Base-by-base conservation (phyloP, 2,113 vertebrate genomes). In the Anolis carolinensis region DNA sequence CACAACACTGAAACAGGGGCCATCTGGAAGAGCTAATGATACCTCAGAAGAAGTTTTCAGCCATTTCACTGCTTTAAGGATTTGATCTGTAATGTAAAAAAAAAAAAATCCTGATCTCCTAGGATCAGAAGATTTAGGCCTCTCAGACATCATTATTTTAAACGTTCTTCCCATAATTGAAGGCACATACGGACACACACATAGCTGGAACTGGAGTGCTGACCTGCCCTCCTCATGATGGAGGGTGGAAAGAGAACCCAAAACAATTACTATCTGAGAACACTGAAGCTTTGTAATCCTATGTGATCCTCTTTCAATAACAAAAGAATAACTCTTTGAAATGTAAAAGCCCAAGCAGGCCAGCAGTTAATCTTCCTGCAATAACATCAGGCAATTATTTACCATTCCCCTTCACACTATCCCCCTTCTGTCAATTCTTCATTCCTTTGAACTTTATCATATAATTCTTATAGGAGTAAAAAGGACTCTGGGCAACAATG, bases 1-100 rank as follows among this genome's bases (percentile, higher is more conserved):
- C 0, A 2, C 48, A 86, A 87, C 2, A 2, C 10, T 9, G 59
- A 11, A 67, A 0, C 0, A 50, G 0, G 1, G 30, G 39, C 18
- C 36, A 68, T 52, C 0, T 55, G 63, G 75, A 13, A 80, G 1
- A 83, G 27, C 62, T 25, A 5, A 48, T 2, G 10, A 71, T 62
- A 74, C 1, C 0, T 1, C 1, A 25, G 62, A 65, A 30, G 18
- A 27, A 3, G 16, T n/a, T 79, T 30, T 7, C 5, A 2, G 67
- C 5, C 30, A 13, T 2, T 68, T 86, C 73, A 79, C 73, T 78
- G 36, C 74, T 50, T 7, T 25, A 2, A 83, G 81, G 78, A 18
- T 59, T 0, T 5, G 20, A 67, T 80, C 77, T 67, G 48, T 0
- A 0, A 7, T 21, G 20, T 52, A 62, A 74, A 48, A n/a, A n/a